These are phyloP conservation scores for Dendrolimus kikuchii DNA, from an alignment of 1,140 invertebrate genomes.

Conservation along the genomic window DNA sequence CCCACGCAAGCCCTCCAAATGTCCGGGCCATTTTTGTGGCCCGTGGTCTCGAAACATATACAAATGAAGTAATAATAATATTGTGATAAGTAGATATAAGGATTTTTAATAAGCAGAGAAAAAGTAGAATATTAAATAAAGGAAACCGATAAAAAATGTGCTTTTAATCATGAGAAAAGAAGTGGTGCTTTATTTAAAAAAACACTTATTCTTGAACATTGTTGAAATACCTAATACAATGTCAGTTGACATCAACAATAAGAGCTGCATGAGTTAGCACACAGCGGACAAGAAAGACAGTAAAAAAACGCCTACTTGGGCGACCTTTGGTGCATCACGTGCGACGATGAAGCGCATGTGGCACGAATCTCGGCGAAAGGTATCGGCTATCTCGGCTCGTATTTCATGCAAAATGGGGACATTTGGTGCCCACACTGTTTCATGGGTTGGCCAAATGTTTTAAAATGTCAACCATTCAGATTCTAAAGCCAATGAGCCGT, in stretches of 20 bases:
- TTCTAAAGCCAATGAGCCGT: constrained; percentile 28
- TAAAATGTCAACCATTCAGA: constrained; percentile 50
- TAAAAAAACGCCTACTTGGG: constrained; percentile 57
- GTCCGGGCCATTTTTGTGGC: too few species aligned
- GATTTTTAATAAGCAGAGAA: too few species aligned
- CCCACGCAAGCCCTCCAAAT: too few species aligned
- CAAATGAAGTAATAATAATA: too few species aligned
- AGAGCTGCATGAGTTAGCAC: constrained; percentile 14
- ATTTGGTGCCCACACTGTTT: constrained; percentile 59
- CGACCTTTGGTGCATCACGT: constrained; percentile 55
- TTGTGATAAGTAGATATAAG: too few species aligned
- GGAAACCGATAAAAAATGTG: too few species aligned
- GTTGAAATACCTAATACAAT: neutral
- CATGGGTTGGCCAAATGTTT: constrained; percentile 38
- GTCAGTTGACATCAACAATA: neutral
- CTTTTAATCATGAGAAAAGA: too few species aligned
- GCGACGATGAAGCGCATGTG: constrained; percentile 31
- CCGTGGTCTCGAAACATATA: too few species aligned
- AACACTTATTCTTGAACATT: too few species aligned
- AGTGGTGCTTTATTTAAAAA: too few species aligned
- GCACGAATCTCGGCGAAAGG: constrained; percentile 47
- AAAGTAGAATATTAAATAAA: too few species aligned
- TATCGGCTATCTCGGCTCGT: constrained; percentile 42
- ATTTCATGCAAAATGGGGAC: constrained; percentile 47
- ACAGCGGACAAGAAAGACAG: constrained; percentile 31